Evolutionary conservation across 2,797 vertebrate genomes (phyloP), one percentile per base, ranked within the genome.

Genomic region (Kryptolebias ocellatus): DNA sequence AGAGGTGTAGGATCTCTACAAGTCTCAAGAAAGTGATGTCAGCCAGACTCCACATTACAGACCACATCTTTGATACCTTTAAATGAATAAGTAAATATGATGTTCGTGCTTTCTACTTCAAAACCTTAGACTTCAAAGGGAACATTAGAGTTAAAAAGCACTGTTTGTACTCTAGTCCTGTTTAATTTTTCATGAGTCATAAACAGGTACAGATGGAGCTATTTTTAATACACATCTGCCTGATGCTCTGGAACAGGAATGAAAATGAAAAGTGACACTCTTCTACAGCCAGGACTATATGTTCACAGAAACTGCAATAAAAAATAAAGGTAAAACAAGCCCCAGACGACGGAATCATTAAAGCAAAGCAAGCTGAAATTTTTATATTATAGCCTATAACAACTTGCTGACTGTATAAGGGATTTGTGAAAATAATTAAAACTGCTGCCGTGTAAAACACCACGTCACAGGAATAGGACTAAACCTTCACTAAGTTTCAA

Each of bases 151-250:
- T 57, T 63, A 27, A 6, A 45, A 61, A 44, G 56, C 7, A 0
- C 2, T 34, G 7, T 47, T 78, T 69, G 47, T 44, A 69, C 37
- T 64, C 46, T 39, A 11, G 37, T 39, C 9, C 9, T 39, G 11
- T 10, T 24, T 39, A 39, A 44, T 59, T 56, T 72, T 62, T 70
- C 56, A 67, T 47, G 20, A 29, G 37, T 52, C 52, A 44, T 27
- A 58, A 17, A 49, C 6, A 59, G 62, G 11, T 5, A 16, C 11
- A 55, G 24, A 3, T 24, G 14, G 55, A 14, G 51, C 14, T 44
- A 10, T 29, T 64, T 24, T 37, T 10, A 8, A 29, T 50, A 27
- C 14, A 37, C 16, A 11, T 46, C 29, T 2, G 16, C 44, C 2
- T 39, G 9, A 31, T 18, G 39, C 27, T 10, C 46, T 24, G 11